A percentile compares a stretch with the other conserved stretches of the same genome.
phyloP scores from a whole-genome alignment of 64 coral and sea anemone genomes.

The Hydrozoanthus tunicans region DNA sequence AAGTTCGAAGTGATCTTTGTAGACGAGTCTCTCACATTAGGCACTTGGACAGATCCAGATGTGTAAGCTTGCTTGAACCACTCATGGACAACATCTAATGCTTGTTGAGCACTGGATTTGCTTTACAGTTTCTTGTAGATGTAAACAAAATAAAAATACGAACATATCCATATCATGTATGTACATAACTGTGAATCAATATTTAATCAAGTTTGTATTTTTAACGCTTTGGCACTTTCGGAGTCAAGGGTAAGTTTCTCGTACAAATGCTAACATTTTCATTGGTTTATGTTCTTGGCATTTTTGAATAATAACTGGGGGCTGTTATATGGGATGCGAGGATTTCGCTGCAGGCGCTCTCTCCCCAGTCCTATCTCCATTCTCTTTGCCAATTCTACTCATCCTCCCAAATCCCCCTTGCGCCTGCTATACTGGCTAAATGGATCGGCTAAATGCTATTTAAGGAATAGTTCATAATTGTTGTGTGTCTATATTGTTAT shows the following conservation, averaged over 20 bases:
- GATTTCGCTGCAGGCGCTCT: not conserved
- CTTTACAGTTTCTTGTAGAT: slow-evolving; percentile 10
- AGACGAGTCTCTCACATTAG: too few species aligned
- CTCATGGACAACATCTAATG: too few species aligned
- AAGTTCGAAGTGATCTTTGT: too few species aligned
- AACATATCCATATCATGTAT: not conserved
- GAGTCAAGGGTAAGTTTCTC: not conserved
- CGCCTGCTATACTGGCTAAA: not conserved
- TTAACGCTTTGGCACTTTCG: not conserved
- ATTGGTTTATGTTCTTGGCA: not conserved
- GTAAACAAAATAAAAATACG: not conserved
- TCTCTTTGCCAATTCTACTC: not conserved
- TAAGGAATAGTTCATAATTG: too few species aligned
- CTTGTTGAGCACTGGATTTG: not conserved
- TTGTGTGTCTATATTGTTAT: too few species aligned
- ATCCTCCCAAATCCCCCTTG: not conserved
- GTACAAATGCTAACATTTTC: not conserved
- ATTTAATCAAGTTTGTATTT: not conserved
- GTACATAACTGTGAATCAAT: not conserved
- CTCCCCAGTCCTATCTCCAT: not conserved
- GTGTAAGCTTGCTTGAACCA: not conserved
- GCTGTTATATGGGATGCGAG: not conserved
- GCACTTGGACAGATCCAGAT: too few species aligned
- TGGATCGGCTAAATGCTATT: too few species aligned
- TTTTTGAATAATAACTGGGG: not conserved